These are phyloP conservation scores for Ageneiosus marmoratus DNA, from an alignment of 2,113 vertebrate genomes.

Conservation along the genomic window DNA sequence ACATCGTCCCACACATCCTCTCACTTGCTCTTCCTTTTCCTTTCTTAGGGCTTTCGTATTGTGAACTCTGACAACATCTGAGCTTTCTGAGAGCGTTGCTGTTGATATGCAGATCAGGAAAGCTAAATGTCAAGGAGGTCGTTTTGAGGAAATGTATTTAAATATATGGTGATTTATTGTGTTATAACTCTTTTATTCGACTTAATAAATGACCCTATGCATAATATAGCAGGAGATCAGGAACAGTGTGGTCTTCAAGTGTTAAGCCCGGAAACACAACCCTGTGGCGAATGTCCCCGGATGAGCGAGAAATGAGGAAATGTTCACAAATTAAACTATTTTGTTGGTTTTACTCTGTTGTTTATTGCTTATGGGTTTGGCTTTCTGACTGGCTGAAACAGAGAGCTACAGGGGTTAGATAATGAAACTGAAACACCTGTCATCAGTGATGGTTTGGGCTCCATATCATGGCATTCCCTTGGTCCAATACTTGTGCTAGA, in stretches of 20 bases:
- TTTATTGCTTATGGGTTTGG: neutral
- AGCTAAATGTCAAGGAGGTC: conserved; percentile 40
- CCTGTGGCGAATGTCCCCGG: neutral
- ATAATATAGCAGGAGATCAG: conserved; percentile 17
- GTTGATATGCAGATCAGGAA: conserved; percentile 38
- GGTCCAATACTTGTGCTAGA: no score
- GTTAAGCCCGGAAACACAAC: neutral
- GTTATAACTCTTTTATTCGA: neutral
- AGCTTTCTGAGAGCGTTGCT: neutral
- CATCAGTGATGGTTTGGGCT: no score
- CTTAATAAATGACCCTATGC: conserved; percentile 34
- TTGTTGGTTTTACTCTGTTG: neutral
- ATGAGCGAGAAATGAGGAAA: neutral
- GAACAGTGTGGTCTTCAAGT: neutral
- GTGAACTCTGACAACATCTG: conserved; percentile 28
- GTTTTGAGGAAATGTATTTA: conserved; percentile 34
- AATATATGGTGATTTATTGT: conserved; percentile 28
- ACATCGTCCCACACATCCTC: conserved; percentile 8
- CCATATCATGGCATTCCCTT: no score
- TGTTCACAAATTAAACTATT: neutral
- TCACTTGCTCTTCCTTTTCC: conserved; percentile 12
- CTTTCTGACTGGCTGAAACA: neutral
- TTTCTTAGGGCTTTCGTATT: conserved; percentile 24
- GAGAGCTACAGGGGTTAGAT: no score
- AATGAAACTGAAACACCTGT: no score